phyloP scores from a whole-genome alignment of 1,140 invertebrate species.

The Dendrolimus punctatus region DNA sequence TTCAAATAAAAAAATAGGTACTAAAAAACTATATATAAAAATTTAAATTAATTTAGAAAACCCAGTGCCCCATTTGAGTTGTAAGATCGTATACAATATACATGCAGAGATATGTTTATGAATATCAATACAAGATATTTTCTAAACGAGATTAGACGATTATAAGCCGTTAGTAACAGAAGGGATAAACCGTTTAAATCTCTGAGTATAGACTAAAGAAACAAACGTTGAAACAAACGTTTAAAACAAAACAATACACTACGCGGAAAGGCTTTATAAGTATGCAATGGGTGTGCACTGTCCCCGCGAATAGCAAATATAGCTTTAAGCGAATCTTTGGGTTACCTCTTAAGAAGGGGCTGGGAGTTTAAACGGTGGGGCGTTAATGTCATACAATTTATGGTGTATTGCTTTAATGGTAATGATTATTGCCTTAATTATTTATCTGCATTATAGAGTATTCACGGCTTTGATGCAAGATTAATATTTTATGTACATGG shows the following conservation, averaged over 20 bases:
- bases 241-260: no score
- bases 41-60: no score
- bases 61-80: no score
- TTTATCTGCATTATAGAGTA: no score
- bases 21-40: no score
- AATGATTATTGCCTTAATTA: no score
- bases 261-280: no score
- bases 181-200: conserved; percentile 31
- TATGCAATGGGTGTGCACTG: neutral
- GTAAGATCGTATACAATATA: conserved; percentile 1
- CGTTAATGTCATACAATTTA: conserved; percentile 8
- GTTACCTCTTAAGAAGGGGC: conserved; percentile 1
- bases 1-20: no score
- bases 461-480: no score
- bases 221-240: conserved; percentile 32
- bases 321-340: conserved; percentile 4
- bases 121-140: no score
- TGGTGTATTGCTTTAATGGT: neutral
- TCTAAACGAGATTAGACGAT: conserved; percentile 28
- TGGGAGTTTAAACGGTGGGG: conserved; percentile 9
- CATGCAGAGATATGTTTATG: neutral
- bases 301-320: conserved; percentile 1
- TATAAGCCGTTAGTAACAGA: conserved; percentile 29
- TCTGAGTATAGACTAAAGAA: conserved; percentile 21
- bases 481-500: no score